phyloP scores from a whole-genome alignment of 2,113 vertebrate genomes.

The Gallinago undulata region DNA sequence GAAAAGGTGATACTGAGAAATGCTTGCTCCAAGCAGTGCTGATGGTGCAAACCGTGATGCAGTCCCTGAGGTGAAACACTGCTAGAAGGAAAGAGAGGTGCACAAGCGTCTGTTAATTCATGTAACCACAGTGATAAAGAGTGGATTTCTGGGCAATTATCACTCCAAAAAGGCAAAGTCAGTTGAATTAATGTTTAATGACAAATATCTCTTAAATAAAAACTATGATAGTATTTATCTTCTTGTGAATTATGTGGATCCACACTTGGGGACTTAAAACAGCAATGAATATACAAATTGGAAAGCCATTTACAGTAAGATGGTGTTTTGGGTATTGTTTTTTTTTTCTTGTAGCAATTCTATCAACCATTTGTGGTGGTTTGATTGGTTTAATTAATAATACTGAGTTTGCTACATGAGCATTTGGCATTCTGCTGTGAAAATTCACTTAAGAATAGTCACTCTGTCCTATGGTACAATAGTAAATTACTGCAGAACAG shows the following conservation, averaged over 20 bases:
- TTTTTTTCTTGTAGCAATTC: fast-evolving
- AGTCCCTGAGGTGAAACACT: fast-evolving
- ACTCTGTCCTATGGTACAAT: background rate
- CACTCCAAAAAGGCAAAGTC: background rate
- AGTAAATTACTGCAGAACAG: background rate
- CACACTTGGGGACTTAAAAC: background rate
- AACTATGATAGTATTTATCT: background rate
- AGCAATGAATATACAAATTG: background rate
- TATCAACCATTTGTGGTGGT: background rate
- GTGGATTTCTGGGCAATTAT: background rate
- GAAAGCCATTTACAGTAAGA: background rate
- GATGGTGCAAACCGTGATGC: fast-evolving
- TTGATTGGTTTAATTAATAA: background rate
- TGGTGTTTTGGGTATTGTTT: background rate
- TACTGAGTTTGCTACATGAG: background rate
- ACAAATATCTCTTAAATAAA: background rate
- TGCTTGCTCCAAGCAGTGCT: fast-evolving
- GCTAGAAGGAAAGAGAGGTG: too few relatives aligned
- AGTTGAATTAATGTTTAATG: background rate
- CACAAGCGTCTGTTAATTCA: fast-evolving
- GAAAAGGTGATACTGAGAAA: fast-evolving
- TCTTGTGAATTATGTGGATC: background rate
- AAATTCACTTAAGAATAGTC: background rate
- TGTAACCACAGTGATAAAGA: fast-evolving
- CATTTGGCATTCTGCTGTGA: background rate